Evolutionary conservation across 2,888 invertebrate genomes (phyloP), one percentile per base, ranked within the genome.

Genomic region (Cephus nigrinus): DNA sequence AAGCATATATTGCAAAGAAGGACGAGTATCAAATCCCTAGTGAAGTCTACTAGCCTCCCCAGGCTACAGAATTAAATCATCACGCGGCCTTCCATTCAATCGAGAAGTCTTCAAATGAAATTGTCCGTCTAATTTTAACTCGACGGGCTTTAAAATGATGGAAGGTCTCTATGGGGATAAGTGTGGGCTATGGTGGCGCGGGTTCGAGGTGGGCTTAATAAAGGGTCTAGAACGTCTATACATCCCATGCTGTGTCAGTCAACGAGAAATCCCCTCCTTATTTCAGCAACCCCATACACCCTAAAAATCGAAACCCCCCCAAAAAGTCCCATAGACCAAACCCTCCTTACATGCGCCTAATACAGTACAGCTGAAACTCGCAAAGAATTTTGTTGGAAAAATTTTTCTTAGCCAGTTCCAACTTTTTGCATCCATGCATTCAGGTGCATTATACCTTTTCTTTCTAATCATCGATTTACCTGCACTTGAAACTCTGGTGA

Each of bases 61-160:
- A 74, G 81, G 86, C 84, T 82, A 79, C 77, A 79, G 85, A 88
- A 88, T 88, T 88, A 87, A 88, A 84, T 84, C 85, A 82, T 87
- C 84, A 82, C 78, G 77, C 74, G 79, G 73, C 31, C 78, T 76
- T 78, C 76, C 76, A 77, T 83, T 82, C 84, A 83, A 84, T 83
- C 83, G 78, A 81, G 83, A 76, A 82, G 81, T 83, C 86, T 84
- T 84, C 82, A 83, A 88, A 90, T 87, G 87, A 90, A 90, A 90
- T 90, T 89, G 89, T 85, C 87, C 87, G 88, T 87, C 88, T 90
- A 90, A 90, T 90, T 90, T 87, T 83, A 86, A 88, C 86, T 84
- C 85, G 85, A 80, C 83, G 80, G 87, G 87, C 88, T 90, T 90
- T 90, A 89, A 90, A 90, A 89, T 89, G 89, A 90, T 88, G 88